These are phyloP conservation scores for Apamea sordens DNA, from an alignment of 2,888 invertebrate species.

Conservation along the genomic window DNA sequence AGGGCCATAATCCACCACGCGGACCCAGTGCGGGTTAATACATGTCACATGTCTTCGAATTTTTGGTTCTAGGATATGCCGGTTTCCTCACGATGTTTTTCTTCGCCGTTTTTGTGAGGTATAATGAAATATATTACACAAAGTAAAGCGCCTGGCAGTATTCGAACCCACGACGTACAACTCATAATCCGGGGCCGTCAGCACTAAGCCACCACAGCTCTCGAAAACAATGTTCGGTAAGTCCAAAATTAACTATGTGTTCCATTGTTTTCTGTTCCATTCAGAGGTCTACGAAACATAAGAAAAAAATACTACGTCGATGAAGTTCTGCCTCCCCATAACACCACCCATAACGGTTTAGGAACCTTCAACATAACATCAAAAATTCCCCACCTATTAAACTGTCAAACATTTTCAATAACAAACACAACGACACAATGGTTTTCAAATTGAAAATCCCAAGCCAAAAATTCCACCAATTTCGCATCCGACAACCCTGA, in stretches of 20 bases:
- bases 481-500: conserved; percentile 59
- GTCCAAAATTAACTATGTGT: not conserved
- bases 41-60: not conserved
- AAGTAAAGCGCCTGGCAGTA: not conserved
- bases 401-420: conserved; percentile 22
- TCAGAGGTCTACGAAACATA: not conserved
- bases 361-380: not conserved
- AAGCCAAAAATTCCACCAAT: conserved; percentile 51
- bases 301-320: not conserved
- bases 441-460: conserved; percentile 56
- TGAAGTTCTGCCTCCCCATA: too few relatives aligned
- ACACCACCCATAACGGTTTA: not conserved
- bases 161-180: not conserved
- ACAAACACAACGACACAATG: conserved; percentile 40
- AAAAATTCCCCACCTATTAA: conserved; percentile 5
- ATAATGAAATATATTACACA: not conserved
- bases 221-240: not conserved
- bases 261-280: not conserved
- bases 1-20: not conserved
- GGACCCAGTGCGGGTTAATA: too few relatives aligned
- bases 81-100: too few relatives aligned
- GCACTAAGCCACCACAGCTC: not conserved
- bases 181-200: not conserved
- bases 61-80: not conserved
- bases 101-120: too few relatives aligned